phyloP scores from a whole-genome alignment of 1,140 invertebrate genomes.

The Luehdorfia chinensis region DNA sequence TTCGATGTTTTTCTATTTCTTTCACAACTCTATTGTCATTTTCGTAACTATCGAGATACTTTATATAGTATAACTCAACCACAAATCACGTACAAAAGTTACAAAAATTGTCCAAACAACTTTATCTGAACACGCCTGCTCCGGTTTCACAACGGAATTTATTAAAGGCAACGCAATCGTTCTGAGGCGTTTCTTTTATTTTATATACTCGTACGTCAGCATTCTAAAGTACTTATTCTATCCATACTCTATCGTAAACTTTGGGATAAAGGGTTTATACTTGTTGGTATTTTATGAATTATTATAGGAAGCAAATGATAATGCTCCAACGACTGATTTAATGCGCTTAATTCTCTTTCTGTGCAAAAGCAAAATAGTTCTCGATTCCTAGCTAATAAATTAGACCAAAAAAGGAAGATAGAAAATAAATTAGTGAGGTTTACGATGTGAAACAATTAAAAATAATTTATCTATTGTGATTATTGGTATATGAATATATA shows the following conservation, averaged over 20 bases:
- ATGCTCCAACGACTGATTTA: constrained; percentile 9
- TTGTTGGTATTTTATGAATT: not conserved
- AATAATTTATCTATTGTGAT: too few species aligned
- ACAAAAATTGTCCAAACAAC: constrained; percentile 21
- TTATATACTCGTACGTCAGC: not conserved
- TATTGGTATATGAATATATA: too few species aligned
- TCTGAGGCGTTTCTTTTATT: constrained; percentile 11
- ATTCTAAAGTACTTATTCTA: not conserved
- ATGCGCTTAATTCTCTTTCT: too few species aligned
- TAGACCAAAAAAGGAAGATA: too few species aligned
- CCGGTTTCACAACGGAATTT: constrained; percentile 36
- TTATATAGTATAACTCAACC: constrained; percentile 2
- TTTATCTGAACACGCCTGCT: constrained; percentile 32
- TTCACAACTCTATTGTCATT: constrained; percentile 7
- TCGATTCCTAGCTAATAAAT: too few species aligned
- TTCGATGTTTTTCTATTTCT: constrained; percentile 1
- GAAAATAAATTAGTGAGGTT: too few species aligned
- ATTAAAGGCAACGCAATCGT: constrained; percentile 25
- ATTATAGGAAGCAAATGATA: constrained; percentile 4
- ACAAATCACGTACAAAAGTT: constrained; percentile 19
- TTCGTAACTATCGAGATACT: constrained; percentile 8
- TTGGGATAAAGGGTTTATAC: too few species aligned
- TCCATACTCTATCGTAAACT: too few species aligned
- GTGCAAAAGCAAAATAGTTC: too few species aligned
- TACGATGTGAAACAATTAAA: too few species aligned